Evolutionary conservation across 1,140 invertebrate species (phyloP).

Genomic region (Hesperophylax magnus): DNA sequence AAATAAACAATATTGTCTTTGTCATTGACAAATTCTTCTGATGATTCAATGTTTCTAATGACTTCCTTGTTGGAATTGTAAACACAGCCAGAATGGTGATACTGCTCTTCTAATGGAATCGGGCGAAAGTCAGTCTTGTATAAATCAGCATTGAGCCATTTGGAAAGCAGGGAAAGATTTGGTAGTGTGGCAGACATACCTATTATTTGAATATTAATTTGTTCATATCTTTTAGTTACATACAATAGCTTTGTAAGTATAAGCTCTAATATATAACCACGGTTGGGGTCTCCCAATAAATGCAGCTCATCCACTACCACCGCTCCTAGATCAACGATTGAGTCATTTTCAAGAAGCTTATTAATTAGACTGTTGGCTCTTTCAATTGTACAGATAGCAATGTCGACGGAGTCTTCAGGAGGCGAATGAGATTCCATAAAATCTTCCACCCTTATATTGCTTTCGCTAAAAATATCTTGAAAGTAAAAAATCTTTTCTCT

Average conservation of each 20-base stretch:
- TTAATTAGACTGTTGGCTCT: conserved; percentile 97
- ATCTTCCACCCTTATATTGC: conserved; percentile 91
- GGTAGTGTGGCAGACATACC: conserved; percentile 98
- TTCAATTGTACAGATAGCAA: conserved; percentile 98
- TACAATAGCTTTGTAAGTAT: conserved; percentile 94
- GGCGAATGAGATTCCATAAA: conserved; percentile 94
- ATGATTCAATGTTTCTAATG: conserved; percentile 66
- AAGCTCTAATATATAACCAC: conserved; percentile 96
- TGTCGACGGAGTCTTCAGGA: conserved; percentile 90
- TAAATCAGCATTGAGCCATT: conserved; percentile 91
- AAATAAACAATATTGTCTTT: conserved; percentile 86
- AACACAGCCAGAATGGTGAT: conserved; percentile 75
- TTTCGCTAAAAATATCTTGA: conserved; percentile 85
- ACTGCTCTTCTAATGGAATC: conserved; percentile 89
- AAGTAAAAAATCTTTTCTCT: conserved; percentile 95
- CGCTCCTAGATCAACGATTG: conserved; percentile 82
- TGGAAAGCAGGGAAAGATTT: conserved; percentile 86
- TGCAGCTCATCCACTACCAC: conserved; percentile 97
- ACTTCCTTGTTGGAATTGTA: conserved; percentile 74
- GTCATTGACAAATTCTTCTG: conserved; percentile 74
- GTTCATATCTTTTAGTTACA: conserved; percentile 74
- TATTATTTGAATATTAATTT: conserved; percentile 87
- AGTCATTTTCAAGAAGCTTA: conserved; percentile 82
- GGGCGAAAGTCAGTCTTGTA: conserved; percentile 92
- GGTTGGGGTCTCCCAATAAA: conserved; percentile 88